phyloP scores from a whole-genome alignment of 2,113 vertebrate species.

The Eulemur macaco region DNA sequence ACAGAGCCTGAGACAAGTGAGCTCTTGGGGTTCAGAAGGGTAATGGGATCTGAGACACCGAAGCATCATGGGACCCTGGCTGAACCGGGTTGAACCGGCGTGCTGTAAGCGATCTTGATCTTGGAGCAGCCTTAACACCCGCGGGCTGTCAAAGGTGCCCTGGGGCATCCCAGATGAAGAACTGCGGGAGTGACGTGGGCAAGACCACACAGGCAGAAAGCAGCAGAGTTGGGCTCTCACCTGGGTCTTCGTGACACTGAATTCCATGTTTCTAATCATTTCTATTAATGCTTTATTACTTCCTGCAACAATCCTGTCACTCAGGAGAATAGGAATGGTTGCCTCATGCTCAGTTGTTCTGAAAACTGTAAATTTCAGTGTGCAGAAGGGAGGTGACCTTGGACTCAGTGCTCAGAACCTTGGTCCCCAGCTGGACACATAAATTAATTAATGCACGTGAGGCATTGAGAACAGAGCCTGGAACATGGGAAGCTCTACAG shows the following conservation, averaged over 20 bases:
- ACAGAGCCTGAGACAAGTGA: background rate
- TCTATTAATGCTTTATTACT: background rate
- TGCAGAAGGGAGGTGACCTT: background rate
- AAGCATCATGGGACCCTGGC: too few species aligned
- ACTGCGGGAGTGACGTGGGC: background rate
- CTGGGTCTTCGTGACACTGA: background rate
- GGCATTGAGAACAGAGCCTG: background rate
- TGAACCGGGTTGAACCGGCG: background rate
- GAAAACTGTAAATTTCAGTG: background rate
- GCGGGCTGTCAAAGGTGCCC: background rate
- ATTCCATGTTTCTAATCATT: background rate
- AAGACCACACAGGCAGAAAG: background rate
- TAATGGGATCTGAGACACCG: background rate
- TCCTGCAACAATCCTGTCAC: background rate
- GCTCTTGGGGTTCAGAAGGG: background rate
- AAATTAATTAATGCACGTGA: background rate
- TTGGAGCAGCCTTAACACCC: background rate
- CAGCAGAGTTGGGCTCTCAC: background rate
- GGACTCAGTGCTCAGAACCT: background rate
- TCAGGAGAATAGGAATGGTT: background rate
- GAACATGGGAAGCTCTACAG: background rate
- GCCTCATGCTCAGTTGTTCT: background rate
- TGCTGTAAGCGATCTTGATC: accelerated
- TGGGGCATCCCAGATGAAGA: background rate
- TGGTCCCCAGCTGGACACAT: background rate